Evolutionary conservation across 2,797 vertebrate species (phyloP).

Genomic region (Aeoliscus strigatus): DNA sequence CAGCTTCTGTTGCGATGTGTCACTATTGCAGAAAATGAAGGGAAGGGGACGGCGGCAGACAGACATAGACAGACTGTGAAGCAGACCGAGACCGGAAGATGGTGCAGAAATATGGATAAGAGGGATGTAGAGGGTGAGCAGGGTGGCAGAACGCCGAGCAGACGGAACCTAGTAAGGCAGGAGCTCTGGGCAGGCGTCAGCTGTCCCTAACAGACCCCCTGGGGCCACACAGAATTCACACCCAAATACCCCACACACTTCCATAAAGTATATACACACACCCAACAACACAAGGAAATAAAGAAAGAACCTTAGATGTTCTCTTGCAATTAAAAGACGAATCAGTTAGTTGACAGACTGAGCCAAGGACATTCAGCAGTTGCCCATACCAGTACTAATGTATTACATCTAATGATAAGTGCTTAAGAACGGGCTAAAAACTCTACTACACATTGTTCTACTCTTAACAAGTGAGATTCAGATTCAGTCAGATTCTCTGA

Average conservation of each 20-base stretch:
- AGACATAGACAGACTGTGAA: constrained; percentile 54
- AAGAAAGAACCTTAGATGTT: too few relatives aligned
- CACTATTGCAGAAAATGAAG: constrained; percentile 25
- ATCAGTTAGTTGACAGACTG: too few relatives aligned
- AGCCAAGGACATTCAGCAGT: too few relatives aligned
- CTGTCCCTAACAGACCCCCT: constrained; percentile 67
- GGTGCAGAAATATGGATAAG: constrained; percentile 55
- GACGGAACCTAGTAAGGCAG: constrained; percentile 68
- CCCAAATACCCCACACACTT: constrained; percentile 52
- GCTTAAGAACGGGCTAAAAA: too few relatives aligned
- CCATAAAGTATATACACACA: constrained; percentile 49
- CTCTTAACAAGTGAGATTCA: too few relatives aligned
- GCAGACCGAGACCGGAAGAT: constrained; percentile 60
- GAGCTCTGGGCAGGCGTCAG: constrained; percentile 69
- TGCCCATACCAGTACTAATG: too few relatives aligned
- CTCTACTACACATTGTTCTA: too few relatives aligned
- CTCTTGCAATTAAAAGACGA: too few relatives aligned
- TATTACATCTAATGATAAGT: too few relatives aligned
- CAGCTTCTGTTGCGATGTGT: constrained; percentile 30
- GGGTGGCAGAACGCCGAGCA: constrained; percentile 69
- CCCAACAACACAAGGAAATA: constrained; percentile 40
- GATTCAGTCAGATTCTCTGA: too few relatives aligned
- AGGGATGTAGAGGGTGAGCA: constrained; percentile 56
- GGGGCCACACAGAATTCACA: constrained; percentile 60
- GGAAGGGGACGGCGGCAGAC: constrained; percentile 27